Evolutionary conservation across 2,888 invertebrate species (phyloP), one percentile per base, ranked within the genome.

Genomic region (Oxyscelio sp.): DNA sequence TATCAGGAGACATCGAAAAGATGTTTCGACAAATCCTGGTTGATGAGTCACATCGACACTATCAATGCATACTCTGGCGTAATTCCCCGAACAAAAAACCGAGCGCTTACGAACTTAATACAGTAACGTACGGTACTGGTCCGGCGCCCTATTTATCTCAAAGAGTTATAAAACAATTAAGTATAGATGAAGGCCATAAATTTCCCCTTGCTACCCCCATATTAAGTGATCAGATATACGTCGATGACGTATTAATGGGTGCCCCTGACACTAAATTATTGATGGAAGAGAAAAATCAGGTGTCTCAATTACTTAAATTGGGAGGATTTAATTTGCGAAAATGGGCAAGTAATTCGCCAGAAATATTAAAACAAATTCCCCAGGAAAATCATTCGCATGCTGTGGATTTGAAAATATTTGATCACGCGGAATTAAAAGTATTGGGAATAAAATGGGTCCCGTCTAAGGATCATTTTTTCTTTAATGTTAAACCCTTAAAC

Each of bases 11-110:
- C 22, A 59, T 59, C 4, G 59, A 38, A 13, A 59, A 59, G 21
- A 59, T 59, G 40, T 59, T 6, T 59, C 27, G 38, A 5, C 59
- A 59, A 59, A 59, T 59, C 22, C 3, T 40, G 6, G 9, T 59
- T 17, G 2, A 58, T 38, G 2, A n/a, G 9, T 13, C 6, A 19
- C 15, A 58, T 38, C 34, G 58, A 4, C 9, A 58, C 2, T 58
- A 19, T 21, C 58, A 38, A 22, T 8, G 40, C 4, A 40, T 59
- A n/a, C n/a, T n/a, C n/a, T 38, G 48, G 48, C 48, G 48, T 9
- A 9, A 48, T 19, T n/a, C n/a, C 4, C 4, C 11, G 11, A n/a
- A n/a, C n/a, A n/a, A n/a, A n/a, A n/a, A n/a, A n/a, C n/a, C n/a
- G n/a, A n/a, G 8, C n/a, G 17, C 19, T 19, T 21, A 22, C 6